Evolutionary conservation across 1,140 invertebrate species (phyloP).

Genomic region (Orchestia grillus): DNA sequence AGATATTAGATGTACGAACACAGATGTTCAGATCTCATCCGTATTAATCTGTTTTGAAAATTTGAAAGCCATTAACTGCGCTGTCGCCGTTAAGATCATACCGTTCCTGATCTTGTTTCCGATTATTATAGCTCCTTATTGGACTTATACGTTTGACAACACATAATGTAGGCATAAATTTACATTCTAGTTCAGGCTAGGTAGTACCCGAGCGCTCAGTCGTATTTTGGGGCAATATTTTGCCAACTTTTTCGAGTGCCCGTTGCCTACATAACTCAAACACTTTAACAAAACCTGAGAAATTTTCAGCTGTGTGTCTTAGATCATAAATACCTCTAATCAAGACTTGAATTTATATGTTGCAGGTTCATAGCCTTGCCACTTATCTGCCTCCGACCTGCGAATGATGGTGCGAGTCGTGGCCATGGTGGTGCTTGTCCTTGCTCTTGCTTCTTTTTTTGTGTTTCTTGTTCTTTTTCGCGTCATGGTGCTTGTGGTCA

Average conservation of each 20-base stretch:
- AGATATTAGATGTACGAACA: no score
- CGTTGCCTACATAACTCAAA: background rate
- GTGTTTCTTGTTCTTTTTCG: conserved; percentile 2
- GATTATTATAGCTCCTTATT: no score
- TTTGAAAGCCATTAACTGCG: no score
- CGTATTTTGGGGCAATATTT: background rate
- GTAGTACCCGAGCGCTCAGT: background rate
- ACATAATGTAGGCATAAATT: background rate
- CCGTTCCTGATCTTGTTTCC: no score
- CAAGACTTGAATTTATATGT: background rate
- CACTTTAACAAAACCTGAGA: background rate
- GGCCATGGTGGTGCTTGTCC: conserved; percentile 30
- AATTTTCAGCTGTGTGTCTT: background rate
- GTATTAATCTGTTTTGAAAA: no score
- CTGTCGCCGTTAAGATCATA: no score
- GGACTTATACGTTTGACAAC: background rate
- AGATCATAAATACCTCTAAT: background rate
- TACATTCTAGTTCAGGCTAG: background rate
- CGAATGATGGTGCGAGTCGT: background rate
- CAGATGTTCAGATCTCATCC: no score
- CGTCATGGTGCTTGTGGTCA: background rate
- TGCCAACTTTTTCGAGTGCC: background rate
- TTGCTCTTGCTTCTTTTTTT: conserved; percentile 15
- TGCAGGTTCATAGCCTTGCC: background rate
- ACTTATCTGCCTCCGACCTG: background rate